phyloP scores from a whole-genome alignment of 92 coral and sea anemone genomes.

The Siderastrea radians region DNA sequence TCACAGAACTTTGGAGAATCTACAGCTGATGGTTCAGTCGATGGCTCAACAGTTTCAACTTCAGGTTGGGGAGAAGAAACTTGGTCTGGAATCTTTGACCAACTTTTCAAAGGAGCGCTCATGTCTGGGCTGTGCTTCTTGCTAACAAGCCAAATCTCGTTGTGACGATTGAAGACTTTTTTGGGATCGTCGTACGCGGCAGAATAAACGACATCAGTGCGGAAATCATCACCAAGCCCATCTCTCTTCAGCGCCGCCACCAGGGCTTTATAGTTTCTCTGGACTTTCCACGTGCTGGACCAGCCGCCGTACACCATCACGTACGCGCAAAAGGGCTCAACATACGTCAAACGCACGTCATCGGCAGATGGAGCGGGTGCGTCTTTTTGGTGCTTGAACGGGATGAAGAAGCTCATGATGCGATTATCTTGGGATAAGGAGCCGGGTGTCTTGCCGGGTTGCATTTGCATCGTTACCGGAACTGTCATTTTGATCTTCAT shows the following conservation, averaged over 20 bases:
- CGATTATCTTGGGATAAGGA: conserved; percentile 76
- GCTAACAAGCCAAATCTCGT: conserved; percentile 85
- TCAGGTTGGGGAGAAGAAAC: no score
- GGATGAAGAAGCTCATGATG: conserved; percentile 82
- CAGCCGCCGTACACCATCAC: conserved; percentile 65
- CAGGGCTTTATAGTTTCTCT: conserved; percentile 51
- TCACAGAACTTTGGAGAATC: not conserved
- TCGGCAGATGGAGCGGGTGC: conserved; percentile 55
- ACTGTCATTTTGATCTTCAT: conserved; percentile 79
- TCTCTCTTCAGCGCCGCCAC: conserved; percentile 68
- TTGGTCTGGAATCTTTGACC: no score
- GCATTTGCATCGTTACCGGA: conserved; percentile 78
- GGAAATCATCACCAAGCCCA: conserved; percentile 68
- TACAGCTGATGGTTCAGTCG: no score
- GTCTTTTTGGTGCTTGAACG: conserved; percentile 65
- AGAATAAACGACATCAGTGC: conserved; percentile 59
- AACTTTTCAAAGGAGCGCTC: no score
- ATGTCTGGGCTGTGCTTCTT: conserved; percentile 30
- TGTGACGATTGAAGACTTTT: conserved; percentile 56
- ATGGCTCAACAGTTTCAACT: no score
- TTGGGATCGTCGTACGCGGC: conserved; percentile 79
- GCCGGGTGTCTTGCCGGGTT: conserved; percentile 54
- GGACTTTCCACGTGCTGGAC: conserved; percentile 41
- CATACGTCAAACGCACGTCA: conserved; percentile 38
- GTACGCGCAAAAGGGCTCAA: conserved; percentile 71